A percentile compares a stretch with the other conserved stretches of the same genome.
Evolutionary conservation across 2,888 invertebrate species (phyloP).

Genomic region (Orthosia incerta): DNA sequence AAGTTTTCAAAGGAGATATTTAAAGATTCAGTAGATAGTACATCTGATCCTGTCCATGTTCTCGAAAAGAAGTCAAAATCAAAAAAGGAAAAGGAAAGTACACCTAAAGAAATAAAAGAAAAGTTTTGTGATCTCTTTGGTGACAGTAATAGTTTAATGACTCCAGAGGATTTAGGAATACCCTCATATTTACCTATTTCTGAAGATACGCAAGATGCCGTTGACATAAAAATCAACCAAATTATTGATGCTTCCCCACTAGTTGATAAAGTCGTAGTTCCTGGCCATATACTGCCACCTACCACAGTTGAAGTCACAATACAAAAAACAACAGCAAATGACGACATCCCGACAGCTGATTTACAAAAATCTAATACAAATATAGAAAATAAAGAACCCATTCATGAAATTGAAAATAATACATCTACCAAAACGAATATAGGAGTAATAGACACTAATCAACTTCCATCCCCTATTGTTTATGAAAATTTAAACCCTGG

Average conservation of each 20-base stretch:
- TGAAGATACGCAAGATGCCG: constrained; percentile 83
- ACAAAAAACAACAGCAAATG: background rate
- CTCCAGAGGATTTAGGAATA: constrained; percentile 85
- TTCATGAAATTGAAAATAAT: constrained; percentile 31
- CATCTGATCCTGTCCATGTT: constrained; percentile 24
- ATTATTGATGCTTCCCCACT: constrained; percentile 17
- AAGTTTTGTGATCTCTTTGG: constrained; percentile 86
- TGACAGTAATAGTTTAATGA: constrained; percentile 85
- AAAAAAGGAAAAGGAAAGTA: constrained; percentile 67
- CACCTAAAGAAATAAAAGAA: constrained; percentile 67
- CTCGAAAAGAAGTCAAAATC: constrained; percentile 63
- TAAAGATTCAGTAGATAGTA: constrained; percentile 53
- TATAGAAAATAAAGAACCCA: constrained; percentile 2
- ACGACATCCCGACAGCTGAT: constrained; percentile 3
- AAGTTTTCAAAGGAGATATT: constrained; percentile 70
- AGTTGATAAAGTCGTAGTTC: background rate
- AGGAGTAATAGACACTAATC: constrained; percentile 18
- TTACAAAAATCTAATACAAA: constrained; percentile 23
- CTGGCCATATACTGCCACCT: background rate
- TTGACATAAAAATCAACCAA: constrained; percentile 69
- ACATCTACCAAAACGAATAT: constrained; percentile 12
- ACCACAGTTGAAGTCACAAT: constrained; percentile 7
- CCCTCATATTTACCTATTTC: constrained; percentile 73
- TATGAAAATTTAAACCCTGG: constrained; percentile 64
- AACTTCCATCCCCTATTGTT: constrained; percentile 37